Evolutionary conservation across 2,888 invertebrate species (phyloP).

Genomic region (Drosophila buzzatii): DNA sequence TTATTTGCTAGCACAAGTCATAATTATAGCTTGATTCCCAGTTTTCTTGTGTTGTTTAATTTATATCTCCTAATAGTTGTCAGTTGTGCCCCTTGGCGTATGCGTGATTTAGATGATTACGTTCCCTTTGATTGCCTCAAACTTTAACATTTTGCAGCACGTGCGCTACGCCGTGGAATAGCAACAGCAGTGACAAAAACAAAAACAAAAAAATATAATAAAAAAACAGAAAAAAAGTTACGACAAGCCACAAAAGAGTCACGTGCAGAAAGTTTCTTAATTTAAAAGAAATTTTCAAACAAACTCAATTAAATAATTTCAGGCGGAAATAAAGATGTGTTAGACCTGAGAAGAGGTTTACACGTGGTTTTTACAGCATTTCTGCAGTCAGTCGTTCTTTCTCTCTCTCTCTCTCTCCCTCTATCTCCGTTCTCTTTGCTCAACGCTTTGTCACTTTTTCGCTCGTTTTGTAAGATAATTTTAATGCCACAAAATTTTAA

Average conservation of each 20-base stretch:
- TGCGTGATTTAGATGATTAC: constrained; percentile 57
- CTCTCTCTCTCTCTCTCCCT: too few relatives aligned
- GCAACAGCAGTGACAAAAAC: not conserved
- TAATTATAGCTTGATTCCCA: not conserved
- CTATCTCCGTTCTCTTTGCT: too few relatives aligned
- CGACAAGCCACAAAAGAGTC: constrained; percentile 58
- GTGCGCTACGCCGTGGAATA: constrained; percentile 48
- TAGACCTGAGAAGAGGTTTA: constrained; percentile 23
- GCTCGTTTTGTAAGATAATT: constrained; percentile 59
- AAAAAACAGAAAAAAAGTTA: constrained; percentile 32
- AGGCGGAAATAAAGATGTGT: constrained; percentile 74
- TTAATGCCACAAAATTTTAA: constrained; percentile 76
- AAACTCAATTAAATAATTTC: constrained; percentile 81
- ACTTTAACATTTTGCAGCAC: constrained; percentile 63
- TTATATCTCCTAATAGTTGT: not conserved
- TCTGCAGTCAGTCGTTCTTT: not conserved
- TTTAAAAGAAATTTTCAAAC: constrained; percentile 80
- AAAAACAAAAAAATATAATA: not conserved
- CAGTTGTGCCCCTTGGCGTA: constrained; percentile 4
- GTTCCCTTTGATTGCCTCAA: constrained; percentile 51
- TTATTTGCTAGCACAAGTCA: not conserved
- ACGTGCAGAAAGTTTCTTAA: constrained; percentile 78
- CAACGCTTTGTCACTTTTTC: constrained; percentile 27
- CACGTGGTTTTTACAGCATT: constrained; percentile 44
- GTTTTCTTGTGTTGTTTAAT: not conserved